Base-by-base conservation (phyloP, 2,113 vertebrate species). In the Amblyornis subalaris region DNA sequence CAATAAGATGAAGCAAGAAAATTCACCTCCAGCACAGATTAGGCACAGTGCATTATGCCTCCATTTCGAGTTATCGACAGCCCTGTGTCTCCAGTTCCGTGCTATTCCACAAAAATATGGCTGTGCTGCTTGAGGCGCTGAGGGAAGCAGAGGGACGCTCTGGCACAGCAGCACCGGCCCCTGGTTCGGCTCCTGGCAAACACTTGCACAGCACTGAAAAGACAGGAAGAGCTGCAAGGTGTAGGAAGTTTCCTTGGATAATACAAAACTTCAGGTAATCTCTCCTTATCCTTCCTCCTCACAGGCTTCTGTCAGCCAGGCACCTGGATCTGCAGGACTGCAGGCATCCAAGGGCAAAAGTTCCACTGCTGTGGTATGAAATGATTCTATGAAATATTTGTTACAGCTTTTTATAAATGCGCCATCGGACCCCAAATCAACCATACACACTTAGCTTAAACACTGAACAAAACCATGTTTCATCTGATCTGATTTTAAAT, bases 101-200 rank as follows among this genome's bases (percentile, higher is more conserved):
- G 12, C 10, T 19, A 31, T 25, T 8, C 74, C 23, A 14, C 18
- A 73, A 4, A 66, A 72, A 62, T 28, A 45, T 0, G 47, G 69
- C 75, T 73, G 28, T 47, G 69, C 89, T 72, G 73, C 58, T 13
- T 3, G 6, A 20, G 8, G 31, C 40, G 8, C 28, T 0, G 3
- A 29, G 44, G n/a, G 57, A 15, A 74, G 60, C 31, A 12, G 3
- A 14, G 38, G 14, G 31, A 80, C 54, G 7, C 50, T 88, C 45
- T 14, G 40, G 19, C 65, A 82, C 35, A 35, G 2, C 25, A 51
- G 64, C 84, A 35, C 14, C 19, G 28, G 31, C 2, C 3, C n/a
- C 4, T 0, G 2, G 3, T 16, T 4, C 4, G 25, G 70, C 60
- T 10, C 31, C 64, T 9, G 54, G 36, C n/a, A 47, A 35, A 31